Evolutionary conservation across 2,888 invertebrate species (phyloP).

Genomic region (Drosophila sordidula): DNA sequence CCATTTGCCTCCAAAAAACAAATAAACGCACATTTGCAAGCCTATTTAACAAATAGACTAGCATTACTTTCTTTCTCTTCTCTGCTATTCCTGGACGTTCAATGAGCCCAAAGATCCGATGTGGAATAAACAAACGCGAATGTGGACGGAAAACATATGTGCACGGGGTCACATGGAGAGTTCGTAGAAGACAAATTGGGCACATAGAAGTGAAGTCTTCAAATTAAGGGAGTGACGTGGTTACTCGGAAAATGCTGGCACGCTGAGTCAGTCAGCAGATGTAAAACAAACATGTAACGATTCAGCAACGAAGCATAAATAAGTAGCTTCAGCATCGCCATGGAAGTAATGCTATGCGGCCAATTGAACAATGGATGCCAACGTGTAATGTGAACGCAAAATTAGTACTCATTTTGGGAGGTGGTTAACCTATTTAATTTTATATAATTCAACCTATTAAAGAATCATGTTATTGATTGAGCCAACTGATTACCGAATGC

Average conservation of each 20-base stretch:
- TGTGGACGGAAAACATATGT: slow-evolving; percentile 6
- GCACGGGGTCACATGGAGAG: no score
- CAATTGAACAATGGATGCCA: not conserved
- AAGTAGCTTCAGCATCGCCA: no score
- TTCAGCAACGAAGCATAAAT: not conserved
- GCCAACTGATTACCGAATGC: not conserved
- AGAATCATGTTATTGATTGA: slow-evolving; percentile 1
- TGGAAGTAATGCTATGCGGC: not conserved
- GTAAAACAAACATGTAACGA: not conserved
- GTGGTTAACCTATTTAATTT: not conserved
- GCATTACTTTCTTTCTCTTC: slow-evolving; percentile 46
- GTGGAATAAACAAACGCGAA: slow-evolving; percentile 12
- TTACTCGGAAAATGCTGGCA: not conserved
- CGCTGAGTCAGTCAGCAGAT: slow-evolving; percentile 1
- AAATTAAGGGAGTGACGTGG: not conserved
- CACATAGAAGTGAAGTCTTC: slow-evolving; percentile 1
- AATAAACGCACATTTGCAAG: slow-evolving; percentile 71
- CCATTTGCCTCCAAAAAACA: slow-evolving; percentile 21
- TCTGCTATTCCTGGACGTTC: slow-evolving; percentile 3
- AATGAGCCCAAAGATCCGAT: slow-evolving; percentile 17
- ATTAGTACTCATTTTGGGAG: not conserved
- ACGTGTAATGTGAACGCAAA: not conserved
- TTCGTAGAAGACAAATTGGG: slow-evolving; percentile 31
- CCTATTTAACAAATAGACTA: slow-evolving; percentile 72
- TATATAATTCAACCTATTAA: not conserved